Evolutionary conservation across 2,113 vertebrate species (phyloP).

Genomic region (Myotis davidii): DNA sequence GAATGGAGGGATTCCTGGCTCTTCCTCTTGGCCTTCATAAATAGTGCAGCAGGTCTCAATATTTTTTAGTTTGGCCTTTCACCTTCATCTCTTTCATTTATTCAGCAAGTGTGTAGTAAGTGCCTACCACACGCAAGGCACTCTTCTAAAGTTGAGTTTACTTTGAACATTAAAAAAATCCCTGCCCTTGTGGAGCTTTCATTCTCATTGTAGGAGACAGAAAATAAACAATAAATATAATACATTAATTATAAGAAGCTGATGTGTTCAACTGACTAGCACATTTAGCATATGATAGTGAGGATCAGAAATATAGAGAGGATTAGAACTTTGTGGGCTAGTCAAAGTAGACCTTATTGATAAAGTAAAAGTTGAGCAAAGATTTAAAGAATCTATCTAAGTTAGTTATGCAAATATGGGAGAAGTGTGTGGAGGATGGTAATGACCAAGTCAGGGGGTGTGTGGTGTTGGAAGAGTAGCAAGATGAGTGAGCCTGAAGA

Average conservation of each 20-base stretch:
- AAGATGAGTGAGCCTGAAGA: not conserved
- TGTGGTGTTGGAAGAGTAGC: not conserved
- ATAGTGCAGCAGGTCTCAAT: not conserved
- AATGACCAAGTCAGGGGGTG: fast-evolving
- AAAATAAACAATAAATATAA: not conserved
- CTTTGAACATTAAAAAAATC: not conserved
- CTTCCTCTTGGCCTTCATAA: not conserved
- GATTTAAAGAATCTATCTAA: not conserved
- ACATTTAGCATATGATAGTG: not conserved
- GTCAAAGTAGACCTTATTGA: not conserved
- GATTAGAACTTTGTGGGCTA: not conserved
- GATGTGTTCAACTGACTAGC: not conserved
- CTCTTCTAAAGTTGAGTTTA: not conserved
- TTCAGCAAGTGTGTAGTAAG: not conserved
- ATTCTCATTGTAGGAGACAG: not conserved
- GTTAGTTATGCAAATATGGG: not conserved
- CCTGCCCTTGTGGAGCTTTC: not conserved
- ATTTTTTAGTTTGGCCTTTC: not conserved
- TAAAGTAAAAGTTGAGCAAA: not conserved
- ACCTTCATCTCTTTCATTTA: not conserved
- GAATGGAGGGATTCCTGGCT: not conserved
- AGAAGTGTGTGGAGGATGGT: fast-evolving
- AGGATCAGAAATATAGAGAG: not conserved
- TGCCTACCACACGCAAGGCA: not conserved
- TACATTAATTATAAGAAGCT: not conserved